Evolutionary conservation across 1,140 invertebrate species (phyloP), one percentile per base, ranked within the genome.

Genomic region (Vollenhovia emeryi): DNA sequence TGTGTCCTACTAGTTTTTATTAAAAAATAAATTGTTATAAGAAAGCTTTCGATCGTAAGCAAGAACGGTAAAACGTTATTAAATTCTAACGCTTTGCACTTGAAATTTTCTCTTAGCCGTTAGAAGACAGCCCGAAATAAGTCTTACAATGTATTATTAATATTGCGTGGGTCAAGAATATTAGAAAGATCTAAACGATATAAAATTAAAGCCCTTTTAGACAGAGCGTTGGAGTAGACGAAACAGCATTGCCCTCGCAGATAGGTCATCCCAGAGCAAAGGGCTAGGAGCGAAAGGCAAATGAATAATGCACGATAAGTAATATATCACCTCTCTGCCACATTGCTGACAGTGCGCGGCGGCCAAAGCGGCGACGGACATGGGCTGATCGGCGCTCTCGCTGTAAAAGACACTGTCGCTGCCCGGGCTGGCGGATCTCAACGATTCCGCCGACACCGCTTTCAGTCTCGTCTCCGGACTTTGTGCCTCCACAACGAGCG

Each of bases 401-500:
- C 97, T 97, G 93, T 98, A 98, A 93, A 98, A 98, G 27, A 98
- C 98, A 78, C 97, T 98, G 93, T 98, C 98, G 88, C 97, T 98
- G 15, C 98, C 97, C 15, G 98, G 98, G 91, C 97, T 98, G 73
- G 97, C 97, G 3, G 97, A 98, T 78, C 97, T 96, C 71, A 98
- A 93, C 0, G 97, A 98, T 93, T 98, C 97, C 45, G 97, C 97
- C 88, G 97, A 98, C 64, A 98, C 94, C n/a, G 97, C 97, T 94
- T 98, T 98, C 33, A 97, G 95, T 91, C 96, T 94, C 33, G 94
- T 89, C 69, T 95, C 95, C 13, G 84, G 94, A 91, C 93, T 96
- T 80, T 91, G 95, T 1, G 95, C 94, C 73, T 95, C 95, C 0
- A 94, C 79, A 24, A 94, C 88, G 6, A 94, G 75, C 1, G 93